phyloP scores from a whole-genome alignment of 2,888 invertebrate genomes.

The Scaptomyza cyrtandrae region DNA sequence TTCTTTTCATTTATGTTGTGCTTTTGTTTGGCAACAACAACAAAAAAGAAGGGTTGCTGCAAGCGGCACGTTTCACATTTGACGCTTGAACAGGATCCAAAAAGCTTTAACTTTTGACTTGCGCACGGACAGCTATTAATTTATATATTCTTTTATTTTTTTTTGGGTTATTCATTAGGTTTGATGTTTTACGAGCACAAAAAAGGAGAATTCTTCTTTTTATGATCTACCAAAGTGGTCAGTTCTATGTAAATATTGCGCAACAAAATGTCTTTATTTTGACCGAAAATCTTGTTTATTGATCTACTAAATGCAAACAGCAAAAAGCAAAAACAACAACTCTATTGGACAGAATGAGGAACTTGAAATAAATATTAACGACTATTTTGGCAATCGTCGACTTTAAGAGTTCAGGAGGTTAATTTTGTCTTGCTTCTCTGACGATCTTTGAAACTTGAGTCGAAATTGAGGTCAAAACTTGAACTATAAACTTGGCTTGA shows the following conservation, averaged over 20 bases:
- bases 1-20: constrained; percentile 25
- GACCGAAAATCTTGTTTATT: constrained; percentile 54
- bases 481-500: constrained; percentile 71
- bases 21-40: constrained; percentile 14
- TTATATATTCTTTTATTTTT: constrained; percentile 32
- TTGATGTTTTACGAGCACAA: neutral
- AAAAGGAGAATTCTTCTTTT: constrained; percentile 37
- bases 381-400: constrained; percentile 43
- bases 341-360: constrained; percentile 1
- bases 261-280: constrained; percentile 71
- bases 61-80: constrained; percentile 74
- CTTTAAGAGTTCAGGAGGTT: constrained; percentile 38
- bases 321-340: constrained; percentile 1
- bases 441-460: constrained; percentile 6
- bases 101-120: constrained; percentile 39
- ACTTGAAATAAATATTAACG: constrained; percentile 61
- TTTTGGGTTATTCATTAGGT: constrained; percentile 4
- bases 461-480: constrained; percentile 42
- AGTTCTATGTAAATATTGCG: constrained; percentile 69
- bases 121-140: constrained; percentile 65
- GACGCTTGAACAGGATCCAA: constrained; percentile 54
- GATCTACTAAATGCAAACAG: constrained; percentile 56
- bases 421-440: neutral
- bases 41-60: constrained; percentile 26
- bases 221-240: neutral